A percentile compares a stretch with the other conserved stretches of the same genome.
Evolutionary conservation across 2,113 vertebrate genomes (phyloP).

Genomic region (Callopanchax toddi): DNA sequence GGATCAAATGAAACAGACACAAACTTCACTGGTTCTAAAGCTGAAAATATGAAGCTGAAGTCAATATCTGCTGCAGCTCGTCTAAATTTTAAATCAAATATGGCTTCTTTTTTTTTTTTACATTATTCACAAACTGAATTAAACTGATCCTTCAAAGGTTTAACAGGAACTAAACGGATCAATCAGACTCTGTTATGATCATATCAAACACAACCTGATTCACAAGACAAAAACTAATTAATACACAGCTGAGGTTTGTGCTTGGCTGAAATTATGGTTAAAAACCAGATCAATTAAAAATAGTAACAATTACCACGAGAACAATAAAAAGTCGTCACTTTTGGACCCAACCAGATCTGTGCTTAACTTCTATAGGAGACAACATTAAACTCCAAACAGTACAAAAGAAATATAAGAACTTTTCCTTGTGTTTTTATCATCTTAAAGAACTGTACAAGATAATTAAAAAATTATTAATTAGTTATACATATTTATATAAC

Average conservation of each 20-base stretch:
- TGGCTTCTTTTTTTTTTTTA: too few relatives aligned
- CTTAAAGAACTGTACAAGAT: conserved; percentile 80
- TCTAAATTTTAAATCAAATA: too few relatives aligned
- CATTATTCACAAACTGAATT: not conserved
- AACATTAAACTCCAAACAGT: conserved; percentile 69
- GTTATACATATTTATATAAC: conserved; percentile 80
- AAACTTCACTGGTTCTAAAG: too few relatives aligned
- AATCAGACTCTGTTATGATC: not conserved
- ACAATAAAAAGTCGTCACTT: conserved; percentile 23
- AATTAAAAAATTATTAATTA: conserved; percentile 77
- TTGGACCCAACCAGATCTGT: conserved; percentile 60
- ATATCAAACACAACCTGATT: not conserved
- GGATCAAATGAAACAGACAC: too few relatives aligned
- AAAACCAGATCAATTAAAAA: not conserved
- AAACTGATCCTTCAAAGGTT: not conserved
- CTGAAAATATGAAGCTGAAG: too few relatives aligned
- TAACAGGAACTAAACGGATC: not conserved
- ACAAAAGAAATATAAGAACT: conserved; percentile 62
- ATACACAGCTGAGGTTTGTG: not conserved
- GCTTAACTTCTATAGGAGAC: conserved; percentile 71
- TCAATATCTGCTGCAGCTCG: too few relatives aligned
- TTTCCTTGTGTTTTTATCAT: conserved; percentile 44
- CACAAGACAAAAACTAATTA: not conserved
- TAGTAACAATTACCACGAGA: not conserved
- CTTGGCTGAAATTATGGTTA: not conserved